Evolutionary conservation across 1,140 invertebrate species (phyloP), one percentile per base, ranked within the genome.

Genomic region (Triops longicaudatus): DNA sequence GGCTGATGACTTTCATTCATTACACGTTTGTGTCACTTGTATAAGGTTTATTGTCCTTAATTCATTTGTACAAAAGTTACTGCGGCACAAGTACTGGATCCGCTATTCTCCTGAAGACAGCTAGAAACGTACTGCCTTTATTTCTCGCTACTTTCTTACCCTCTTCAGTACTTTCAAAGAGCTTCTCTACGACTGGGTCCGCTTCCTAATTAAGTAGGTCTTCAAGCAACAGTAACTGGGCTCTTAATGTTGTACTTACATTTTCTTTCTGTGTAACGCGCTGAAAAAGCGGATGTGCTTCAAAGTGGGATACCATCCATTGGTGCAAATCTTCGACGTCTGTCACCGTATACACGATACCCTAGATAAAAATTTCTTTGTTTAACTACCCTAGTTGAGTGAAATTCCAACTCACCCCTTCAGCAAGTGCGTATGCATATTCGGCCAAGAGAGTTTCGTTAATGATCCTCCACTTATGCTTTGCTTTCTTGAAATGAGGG

Each of bases 381-480:
- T 31, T 37, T 28, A 22, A 43, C n/a, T 26, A 41, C 1, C 10
- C 9, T 42, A 75, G 79, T 26, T 74, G 74, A 75, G 80, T 43
- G 17, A 41, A 11, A 73, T 63, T 63, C 72, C 75, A 42, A 87
- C 86, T 86, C 85, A 96, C 95, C 79, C 91, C 91, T 83, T 91
- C 90, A 63, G 88, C 87, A 43, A 99, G 85, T 50, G 98, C 90
- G 86, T 97, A 99, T 0, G 97, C 97, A 88, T 99, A 99, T 86
- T 99, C 97, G 22, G 96, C 92, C 44, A 99, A 85, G 22, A 99
- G 84, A 79, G 91, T 92, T 80, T 93, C 89, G 83, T 96, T 98
- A 79, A 99, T 97, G 73, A 99, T 99, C 79, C 98, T 88, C 98
- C 98, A 99, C 86, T 99, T 99, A 82, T 99, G 96, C 86, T 99